Conservation (phyloP, 2,797 vertebrate species). For the Megalops cyprinoides region DNA sequence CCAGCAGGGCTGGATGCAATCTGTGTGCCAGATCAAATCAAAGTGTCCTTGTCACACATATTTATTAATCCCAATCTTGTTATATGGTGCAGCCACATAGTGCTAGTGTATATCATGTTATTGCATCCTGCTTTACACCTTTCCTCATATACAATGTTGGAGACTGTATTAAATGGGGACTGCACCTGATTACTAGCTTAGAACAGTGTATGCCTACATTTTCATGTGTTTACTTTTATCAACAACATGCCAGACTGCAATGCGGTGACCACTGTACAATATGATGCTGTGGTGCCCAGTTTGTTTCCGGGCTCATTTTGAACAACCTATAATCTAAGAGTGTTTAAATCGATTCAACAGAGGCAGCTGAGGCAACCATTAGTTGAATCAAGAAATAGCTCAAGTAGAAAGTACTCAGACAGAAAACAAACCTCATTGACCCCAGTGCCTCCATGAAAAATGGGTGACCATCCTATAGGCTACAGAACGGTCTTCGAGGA, state of each 20-base stretch:
- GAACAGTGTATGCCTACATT: no score
- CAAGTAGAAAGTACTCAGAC: neutral
- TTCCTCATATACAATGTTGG: no score
- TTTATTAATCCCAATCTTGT: neutral
- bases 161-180: no score
- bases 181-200: no score
- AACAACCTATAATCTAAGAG: neutral
- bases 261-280: neutral
- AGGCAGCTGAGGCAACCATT: neutral
- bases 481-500: neutral
- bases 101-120: no score
- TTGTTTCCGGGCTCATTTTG: neutral
- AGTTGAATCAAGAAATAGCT: neutral
- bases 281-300: neutral
- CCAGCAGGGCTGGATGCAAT: neutral
- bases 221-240: no score
- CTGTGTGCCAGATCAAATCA: slow-evolving; percentile 8
- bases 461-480: neutral
- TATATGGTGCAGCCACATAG: neutral
- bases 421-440: neutral
- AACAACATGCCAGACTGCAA: neutral
- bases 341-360: neutral
- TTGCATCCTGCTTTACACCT: no score
- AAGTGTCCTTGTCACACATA: neutral
- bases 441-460: neutral